Percentiles rank a stretch among this genome's conserved stretches.
phyloP scores from a whole-genome alignment of 2,888 invertebrate genomes.

The Sacculina carcini region DNA sequence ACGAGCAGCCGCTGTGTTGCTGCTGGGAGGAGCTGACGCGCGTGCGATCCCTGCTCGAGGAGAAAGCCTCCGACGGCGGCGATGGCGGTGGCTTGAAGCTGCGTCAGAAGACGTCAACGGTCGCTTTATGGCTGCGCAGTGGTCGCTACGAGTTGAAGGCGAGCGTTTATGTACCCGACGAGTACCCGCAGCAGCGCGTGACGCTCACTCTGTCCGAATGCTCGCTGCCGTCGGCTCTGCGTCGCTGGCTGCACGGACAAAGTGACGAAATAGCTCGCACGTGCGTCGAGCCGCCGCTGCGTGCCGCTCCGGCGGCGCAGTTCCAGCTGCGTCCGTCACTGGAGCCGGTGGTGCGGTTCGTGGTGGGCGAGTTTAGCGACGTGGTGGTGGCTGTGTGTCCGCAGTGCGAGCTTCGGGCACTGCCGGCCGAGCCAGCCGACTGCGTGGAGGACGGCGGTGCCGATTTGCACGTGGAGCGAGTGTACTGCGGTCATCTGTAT shows the following conservation, averaged over 20 bases:
- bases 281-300: slow-evolving; percentile 39
- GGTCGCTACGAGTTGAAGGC: slow-evolving; percentile 32
- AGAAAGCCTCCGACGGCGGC: no score
- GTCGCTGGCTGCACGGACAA: slow-evolving; percentile 33
- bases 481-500: slow-evolving; percentile 44
- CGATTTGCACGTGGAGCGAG: slow-evolving; percentile 34
- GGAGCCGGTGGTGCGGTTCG: slow-evolving; percentile 30
- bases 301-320: slow-evolving; percentile 26
- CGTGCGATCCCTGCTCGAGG: slow-evolving; percentile 27
- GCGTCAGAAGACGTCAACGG: slow-evolving; percentile 34
- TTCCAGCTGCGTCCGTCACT: slow-evolving; percentile 36
- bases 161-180: slow-evolving; percentile 32
- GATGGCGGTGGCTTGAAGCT: slow-evolving; percentile 32
- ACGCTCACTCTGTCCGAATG: slow-evolving; percentile 32
- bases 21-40: slow-evolving; percentile 40
- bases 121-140: slow-evolving; percentile 30
- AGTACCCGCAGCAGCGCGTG: slow-evolving; percentile 28
- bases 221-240: slow-evolving; percentile 36
- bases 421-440: slow-evolving; percentile 1
- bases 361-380: slow-evolving; percentile 32
- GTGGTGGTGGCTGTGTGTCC: slow-evolving; percentile 14
- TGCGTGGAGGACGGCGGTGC: slow-evolving; percentile 26
- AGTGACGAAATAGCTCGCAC: slow-evolving; percentile 36
- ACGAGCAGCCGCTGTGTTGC: slow-evolving; percentile 40
- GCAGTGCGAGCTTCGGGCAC: slow-evolving; percentile 1